phyloP scores from a whole-genome alignment of 2,888 invertebrate species.

The Catocala fraxini region DNA sequence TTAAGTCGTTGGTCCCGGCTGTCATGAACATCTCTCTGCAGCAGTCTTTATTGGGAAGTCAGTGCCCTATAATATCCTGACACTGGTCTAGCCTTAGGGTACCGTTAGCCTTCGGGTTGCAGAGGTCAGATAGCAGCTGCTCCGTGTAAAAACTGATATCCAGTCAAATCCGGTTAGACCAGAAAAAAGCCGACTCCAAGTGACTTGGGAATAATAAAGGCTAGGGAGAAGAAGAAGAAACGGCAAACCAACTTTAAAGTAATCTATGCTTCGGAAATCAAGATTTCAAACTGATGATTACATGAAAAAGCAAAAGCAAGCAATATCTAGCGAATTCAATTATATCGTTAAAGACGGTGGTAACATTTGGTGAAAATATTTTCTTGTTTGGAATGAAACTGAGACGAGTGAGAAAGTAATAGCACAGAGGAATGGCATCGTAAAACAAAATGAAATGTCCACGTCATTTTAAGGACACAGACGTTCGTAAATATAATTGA shows the following conservation, averaged over 20 bases:
- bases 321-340: conserved; percentile 48
- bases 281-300: conserved; percentile 23
- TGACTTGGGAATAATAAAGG: too few relatives aligned
- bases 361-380: conserved; percentile 51
- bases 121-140: too few relatives aligned
- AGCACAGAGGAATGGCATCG: conserved; percentile 59
- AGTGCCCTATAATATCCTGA: too few relatives aligned
- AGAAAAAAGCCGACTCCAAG: too few relatives aligned
- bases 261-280: conserved; percentile 8
- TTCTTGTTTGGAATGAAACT: conserved; percentile 52
- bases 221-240: too few relatives aligned
- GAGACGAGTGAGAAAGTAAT: conserved; percentile 55
- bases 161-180: too few relatives aligned
- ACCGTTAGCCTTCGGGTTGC: too few relatives aligned
- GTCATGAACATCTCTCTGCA: too few relatives aligned
- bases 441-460: conserved; percentile 70
- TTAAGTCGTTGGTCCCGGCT: too few relatives aligned
- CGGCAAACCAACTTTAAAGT: conserved; percentile 20
- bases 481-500: conserved; percentile 40
- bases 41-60: too few relatives aligned
- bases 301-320: conserved; percentile 30
- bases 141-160: too few relatives aligned
- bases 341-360: conserved; percentile 52
- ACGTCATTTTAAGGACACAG: conserved; percentile 43
- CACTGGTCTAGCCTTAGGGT: too few relatives aligned